Percentiles rank a stretch among this genome's conserved stretches.
phyloP scores from a whole-genome alignment of 2,113 vertebrate species.

The Tupaia chinensis region DNA sequence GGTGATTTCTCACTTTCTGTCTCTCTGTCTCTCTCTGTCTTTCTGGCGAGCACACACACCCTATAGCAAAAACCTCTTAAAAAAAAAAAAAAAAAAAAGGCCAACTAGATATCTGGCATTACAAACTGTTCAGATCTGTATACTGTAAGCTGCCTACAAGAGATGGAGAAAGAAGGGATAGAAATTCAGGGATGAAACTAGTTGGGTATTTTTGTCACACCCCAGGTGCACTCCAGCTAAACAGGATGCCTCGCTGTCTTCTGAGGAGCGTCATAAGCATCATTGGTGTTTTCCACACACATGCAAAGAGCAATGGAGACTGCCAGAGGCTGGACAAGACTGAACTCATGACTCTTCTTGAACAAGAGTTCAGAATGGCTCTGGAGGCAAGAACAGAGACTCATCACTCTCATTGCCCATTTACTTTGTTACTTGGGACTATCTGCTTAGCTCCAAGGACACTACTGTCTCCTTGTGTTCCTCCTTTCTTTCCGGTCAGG shows the following conservation, averaged over 20 bases:
- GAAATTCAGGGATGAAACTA: neutral
- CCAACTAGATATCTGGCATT: neutral
- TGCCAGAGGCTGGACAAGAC: neutral
- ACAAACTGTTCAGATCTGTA: neutral
- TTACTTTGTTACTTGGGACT: neutral
- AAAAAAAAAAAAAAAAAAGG: neutral
- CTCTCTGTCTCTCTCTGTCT: too few species aligned
- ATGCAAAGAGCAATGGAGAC: neutral
- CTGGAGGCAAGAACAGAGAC: neutral
- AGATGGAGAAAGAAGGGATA: neutral
- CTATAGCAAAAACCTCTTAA: too few species aligned
- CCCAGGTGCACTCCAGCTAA: neutral
- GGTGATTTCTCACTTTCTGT: too few species aligned
- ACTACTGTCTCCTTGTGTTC: neutral
- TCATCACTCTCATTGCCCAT: neutral
- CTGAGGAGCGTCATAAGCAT: conserved; percentile 29
- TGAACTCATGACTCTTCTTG: conserved; percentile 45
- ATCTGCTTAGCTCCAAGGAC: neutral
- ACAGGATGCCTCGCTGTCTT: conserved; percentile 36
- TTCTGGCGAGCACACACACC: too few species aligned
- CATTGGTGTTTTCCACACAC: conserved; percentile 35
- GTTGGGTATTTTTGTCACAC: neutral
- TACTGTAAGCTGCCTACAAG: neutral
- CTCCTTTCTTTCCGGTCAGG: neutral
- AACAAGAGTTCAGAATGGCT: conserved; percentile 4